Evolutionary conservation across 2,797 vertebrate species (phyloP).

Genomic region (Passerculus sandwichensis): DNA sequence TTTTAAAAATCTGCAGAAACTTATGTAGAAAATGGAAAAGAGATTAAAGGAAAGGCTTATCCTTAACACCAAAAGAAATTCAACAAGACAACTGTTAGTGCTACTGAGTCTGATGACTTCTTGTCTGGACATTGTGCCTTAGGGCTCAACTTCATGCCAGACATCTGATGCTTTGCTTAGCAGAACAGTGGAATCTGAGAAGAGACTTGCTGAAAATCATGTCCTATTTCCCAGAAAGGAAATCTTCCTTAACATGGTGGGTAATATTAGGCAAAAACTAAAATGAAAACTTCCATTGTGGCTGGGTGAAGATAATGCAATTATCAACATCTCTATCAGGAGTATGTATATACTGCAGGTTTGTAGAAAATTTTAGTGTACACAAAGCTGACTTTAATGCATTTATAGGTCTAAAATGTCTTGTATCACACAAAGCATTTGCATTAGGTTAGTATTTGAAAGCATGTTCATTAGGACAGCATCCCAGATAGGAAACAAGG

Average conservation of each 20-base stretch:
- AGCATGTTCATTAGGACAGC: background rate
- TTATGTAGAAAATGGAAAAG: background rate
- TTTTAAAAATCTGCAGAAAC: slow-evolving; percentile 9
- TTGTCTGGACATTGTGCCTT: slow-evolving; percentile 72
- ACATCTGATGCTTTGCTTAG: slow-evolving; percentile 67
- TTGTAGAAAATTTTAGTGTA: background rate
- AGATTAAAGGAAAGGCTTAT: slow-evolving; percentile 37
- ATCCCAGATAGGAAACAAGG: background rate
- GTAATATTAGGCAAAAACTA: background rate
- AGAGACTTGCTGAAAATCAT: slow-evolving; percentile 48
- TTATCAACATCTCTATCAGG: background rate
- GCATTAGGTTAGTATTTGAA: background rate
- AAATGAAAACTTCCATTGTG: background rate
- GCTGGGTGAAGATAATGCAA: background rate
- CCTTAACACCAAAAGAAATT: slow-evolving; percentile 48
- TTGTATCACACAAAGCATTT: background rate
- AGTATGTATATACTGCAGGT: background rate
- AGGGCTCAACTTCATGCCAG: slow-evolving; percentile 67
- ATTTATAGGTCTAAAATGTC: background rate
- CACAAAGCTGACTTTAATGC: background rate
- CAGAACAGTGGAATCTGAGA: slow-evolving; percentile 65
- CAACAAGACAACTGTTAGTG: slow-evolving; percentile 59
- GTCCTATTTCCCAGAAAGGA: slow-evolving; percentile 63
- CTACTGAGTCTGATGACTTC: slow-evolving; percentile 60
- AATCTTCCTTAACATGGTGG: background rate